A percentile compares a stretch with the other conserved stretches of the same genome.
Evolutionary conservation across 2,888 invertebrate genomes (phyloP).

Genomic region (Creontiades dilutus): DNA sequence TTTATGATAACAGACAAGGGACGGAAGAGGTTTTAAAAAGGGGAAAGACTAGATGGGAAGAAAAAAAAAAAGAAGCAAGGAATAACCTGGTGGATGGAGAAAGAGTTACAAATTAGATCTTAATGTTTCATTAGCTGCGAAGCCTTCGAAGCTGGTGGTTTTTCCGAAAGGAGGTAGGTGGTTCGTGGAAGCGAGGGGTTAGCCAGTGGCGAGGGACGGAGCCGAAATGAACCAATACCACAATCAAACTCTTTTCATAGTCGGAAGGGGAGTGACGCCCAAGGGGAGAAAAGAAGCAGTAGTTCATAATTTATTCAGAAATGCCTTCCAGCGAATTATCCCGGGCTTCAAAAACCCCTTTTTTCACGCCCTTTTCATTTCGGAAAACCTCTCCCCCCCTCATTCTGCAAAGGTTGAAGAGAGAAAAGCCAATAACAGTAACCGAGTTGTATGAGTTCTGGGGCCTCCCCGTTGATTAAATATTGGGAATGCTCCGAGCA

Average conservation of each 20-base stretch:
- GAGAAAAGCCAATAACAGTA: conserved; percentile 40
- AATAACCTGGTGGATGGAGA: neutral
- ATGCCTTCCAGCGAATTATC: conserved; percentile 54
- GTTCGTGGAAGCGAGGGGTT: no score
- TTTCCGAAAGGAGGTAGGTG: neutral
- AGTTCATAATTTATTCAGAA: conserved; percentile 57
- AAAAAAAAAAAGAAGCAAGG: conserved; percentile 9
- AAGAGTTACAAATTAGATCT: conserved; percentile 73
- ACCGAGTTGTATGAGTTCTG: conserved; percentile 27
- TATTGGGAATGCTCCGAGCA: neutral
- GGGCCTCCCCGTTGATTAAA: neutral
- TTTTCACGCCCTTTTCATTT: conserved; percentile 51
- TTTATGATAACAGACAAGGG: conserved; percentile 57
- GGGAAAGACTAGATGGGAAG: conserved; percentile 20
- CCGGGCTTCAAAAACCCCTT: conserved; percentile 25
- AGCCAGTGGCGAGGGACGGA: neutral
- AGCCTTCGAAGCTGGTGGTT: neutral
- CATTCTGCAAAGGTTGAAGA: no score
- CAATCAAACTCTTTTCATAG: conserved; percentile 56
- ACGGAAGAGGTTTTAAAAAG: conserved; percentile 54
- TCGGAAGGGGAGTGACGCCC: neutral
- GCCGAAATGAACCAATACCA: conserved; percentile 30
- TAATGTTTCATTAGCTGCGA: conserved; percentile 73
- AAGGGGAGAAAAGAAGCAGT: neutral
- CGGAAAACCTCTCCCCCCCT: no score